Evolutionary conservation across 2,888 invertebrate genomes (phyloP), one percentile per base, ranked within the genome.

Genomic region (Dryococelus australis): DNA sequence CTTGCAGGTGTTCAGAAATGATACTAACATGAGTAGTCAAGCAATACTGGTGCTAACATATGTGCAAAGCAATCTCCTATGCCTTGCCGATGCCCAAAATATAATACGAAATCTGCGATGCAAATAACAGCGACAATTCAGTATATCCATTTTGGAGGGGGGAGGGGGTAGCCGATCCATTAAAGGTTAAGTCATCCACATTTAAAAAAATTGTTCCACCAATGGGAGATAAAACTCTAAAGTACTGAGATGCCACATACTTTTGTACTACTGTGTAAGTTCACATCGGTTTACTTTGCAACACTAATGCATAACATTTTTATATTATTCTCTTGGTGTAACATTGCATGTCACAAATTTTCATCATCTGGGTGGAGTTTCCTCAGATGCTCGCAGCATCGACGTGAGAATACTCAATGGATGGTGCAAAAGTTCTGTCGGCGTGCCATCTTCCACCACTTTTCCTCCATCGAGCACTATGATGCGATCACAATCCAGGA

Each of bases 381-480:
- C 88, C 84, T 89, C 87, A 3, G 92, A 91, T 26, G 93, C 92
- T 87, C 93, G 93, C 78, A 95, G 91, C 93, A 96, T 94, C 51
- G 94, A 92, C 51, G 94, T 93, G 89, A 96, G 95, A 35, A 94
- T 92, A 26, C 96, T 95, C 90, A 92, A 92, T 4, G 94, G 93
- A 87, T 93, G 93, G 80, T 93, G 92, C 47, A 95, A 93, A 79
- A 96, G 92, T 85, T 94, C 93, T 84, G 91, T 89, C 0, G 96
- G 96, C 80, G 94, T 91, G 85, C 96, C 96, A 89, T 95, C 95
- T 91, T 96, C 96, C 51, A 94, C 94, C 86, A 96, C 93, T 89
- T 93, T 92, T 0, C 97, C 96, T 88, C 94, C 94, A 87, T 96
- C 96, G 90, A 97, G 91, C 84, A 97, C 95, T 89, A 96, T 92